These are phyloP conservation scores for Oscheius sp. DNA, from an alignment of 2,888 invertebrate genomes.

Conservation along the genomic window DNA sequence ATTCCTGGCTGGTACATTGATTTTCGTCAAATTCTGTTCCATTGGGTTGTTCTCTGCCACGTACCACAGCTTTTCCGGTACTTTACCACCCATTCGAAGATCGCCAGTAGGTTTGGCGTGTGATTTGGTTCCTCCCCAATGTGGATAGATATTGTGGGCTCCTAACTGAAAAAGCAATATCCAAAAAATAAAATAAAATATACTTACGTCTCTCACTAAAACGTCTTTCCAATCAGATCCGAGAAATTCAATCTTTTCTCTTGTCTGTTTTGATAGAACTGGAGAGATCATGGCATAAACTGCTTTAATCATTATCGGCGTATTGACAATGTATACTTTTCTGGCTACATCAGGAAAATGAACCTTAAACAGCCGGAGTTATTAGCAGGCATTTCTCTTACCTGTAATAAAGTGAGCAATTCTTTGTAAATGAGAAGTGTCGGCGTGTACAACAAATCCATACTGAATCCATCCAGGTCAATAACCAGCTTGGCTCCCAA, in stretches of 20 bases:
- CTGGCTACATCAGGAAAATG: constrained; percentile 23
- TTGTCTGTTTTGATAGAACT: constrained; percentile 21
- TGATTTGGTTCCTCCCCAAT: constrained; percentile 60
- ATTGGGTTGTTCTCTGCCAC: constrained; percentile 1
- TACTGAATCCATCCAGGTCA: constrained; percentile 68
- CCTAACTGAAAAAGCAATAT: constrained; percentile 40
- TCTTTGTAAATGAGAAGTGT: constrained; percentile 65
- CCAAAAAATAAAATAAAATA: not conserved
- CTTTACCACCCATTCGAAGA: constrained; percentile 65
- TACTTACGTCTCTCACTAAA: constrained; percentile 41
- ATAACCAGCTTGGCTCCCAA: constrained; percentile 66
- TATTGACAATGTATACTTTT: constrained; percentile 19
- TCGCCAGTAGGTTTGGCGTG: constrained; percentile 47
- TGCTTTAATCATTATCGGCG: constrained; percentile 1
- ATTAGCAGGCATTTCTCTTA: not conserved
- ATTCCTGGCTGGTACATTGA: constrained; percentile 55
- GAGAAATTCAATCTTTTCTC: constrained; percentile 39
- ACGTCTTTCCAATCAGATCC: constrained; percentile 55
- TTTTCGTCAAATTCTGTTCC: constrained; percentile 38
- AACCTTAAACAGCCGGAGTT: constrained; percentile 4
- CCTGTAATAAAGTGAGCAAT: constrained; percentile 62
- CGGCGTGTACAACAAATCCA: constrained; percentile 53
- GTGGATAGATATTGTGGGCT: constrained; percentile 53
- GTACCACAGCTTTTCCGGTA: constrained; percentile 52
- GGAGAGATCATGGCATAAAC: constrained; percentile 20